Evolutionary conservation across 1,140 invertebrate species (phyloP).

Genomic region (Coenobita brevimanus): DNA sequence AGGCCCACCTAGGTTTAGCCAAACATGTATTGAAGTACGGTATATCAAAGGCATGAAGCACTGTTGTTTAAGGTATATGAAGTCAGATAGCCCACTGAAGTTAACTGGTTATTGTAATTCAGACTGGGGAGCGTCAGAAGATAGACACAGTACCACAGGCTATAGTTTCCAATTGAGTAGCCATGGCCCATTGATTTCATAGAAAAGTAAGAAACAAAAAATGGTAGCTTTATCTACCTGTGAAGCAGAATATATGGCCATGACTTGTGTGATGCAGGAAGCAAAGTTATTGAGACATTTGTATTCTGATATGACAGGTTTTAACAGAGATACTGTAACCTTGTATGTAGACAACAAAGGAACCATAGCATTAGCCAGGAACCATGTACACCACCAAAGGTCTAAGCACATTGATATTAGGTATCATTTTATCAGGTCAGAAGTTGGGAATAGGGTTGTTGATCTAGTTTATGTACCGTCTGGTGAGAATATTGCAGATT

Average conservation of each 20-base stretch:
- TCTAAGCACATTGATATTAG: constrained; percentile 10
- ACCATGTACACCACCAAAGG: not conserved
- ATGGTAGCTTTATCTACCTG: not conserved
- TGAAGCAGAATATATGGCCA: constrained; percentile 26
- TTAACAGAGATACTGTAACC: not conserved
- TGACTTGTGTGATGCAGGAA: constrained; percentile 13
- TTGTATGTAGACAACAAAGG: too few relatives aligned
- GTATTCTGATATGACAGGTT: constrained; percentile 7
- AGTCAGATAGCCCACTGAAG: not conserved
- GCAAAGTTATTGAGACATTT: not conserved
- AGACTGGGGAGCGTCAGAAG: not conserved
- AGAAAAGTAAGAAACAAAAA: constrained; percentile 10
- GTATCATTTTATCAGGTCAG: constrained; percentile 1
- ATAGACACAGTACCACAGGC: too few relatives aligned
- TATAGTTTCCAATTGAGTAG: not conserved
- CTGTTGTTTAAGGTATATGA: not conserved
- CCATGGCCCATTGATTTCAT: not conserved
- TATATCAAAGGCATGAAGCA: too few relatives aligned
- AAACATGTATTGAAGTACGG: too few relatives aligned
- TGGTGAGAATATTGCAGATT: not conserved
- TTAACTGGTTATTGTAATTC: constrained; percentile 6
- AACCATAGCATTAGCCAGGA: not conserved
- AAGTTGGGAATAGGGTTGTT: not conserved
- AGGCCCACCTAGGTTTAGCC: too few relatives aligned
- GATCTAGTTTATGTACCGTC: not conserved